A percentile compares a stretch with the other conserved stretches of the same genome.
Conservation (phyloP, 2,797 vertebrate genomes). For the Thamnophis elegans region DNA sequence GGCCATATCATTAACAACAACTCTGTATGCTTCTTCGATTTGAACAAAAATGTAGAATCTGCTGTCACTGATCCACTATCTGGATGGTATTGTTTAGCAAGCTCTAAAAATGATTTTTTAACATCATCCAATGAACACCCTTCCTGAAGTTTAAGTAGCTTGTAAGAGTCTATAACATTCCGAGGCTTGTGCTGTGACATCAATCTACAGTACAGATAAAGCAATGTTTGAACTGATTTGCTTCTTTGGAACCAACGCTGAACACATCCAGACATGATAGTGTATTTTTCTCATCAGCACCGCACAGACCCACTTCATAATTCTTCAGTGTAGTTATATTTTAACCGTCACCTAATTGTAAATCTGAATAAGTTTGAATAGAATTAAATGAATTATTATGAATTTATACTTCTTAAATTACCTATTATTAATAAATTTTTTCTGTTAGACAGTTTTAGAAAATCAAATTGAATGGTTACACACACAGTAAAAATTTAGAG, state of each 20-base stretch:
- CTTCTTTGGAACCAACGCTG: conserved; percentile 43
- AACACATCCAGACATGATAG: conserved; percentile 10
- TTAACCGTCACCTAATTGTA: conserved; percentile 12
- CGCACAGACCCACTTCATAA: conserved; percentile 17
- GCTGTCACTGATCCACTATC: conserved; percentile 81
- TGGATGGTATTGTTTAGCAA: conserved; percentile 91
- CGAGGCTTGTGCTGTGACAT: conserved; percentile 57
- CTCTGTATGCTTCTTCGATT: conserved; percentile 87
- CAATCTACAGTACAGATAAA: conserved; percentile 47
- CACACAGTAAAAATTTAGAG: background rate
- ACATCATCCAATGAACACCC: conserved; percentile 77
- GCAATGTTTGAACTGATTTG: conserved; percentile 26
- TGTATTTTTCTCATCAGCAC: conserved; percentile 54
- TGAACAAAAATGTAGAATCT: conserved; percentile 78
- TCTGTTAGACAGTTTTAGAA: background rate
- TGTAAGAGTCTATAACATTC: conserved; percentile 76
- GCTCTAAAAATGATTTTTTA: conserved; percentile 80
- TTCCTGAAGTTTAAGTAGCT: conserved; percentile 81
- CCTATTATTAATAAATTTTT: background rate
- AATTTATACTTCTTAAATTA: background rate
- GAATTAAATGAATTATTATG: conserved; percentile 8
- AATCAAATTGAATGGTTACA: background rate
- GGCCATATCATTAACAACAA: conserved; percentile 75
- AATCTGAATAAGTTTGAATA: conserved; percentile 24
- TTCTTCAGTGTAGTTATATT: conserved; percentile 50